phyloP scores from a whole-genome alignment of 2,113 vertebrate genomes.

The Bos taurus region ARS-UCD2.0 NC_037329.1:121384501-121385000 shows the following conservation, averaged over 20 bases:
- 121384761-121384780: slow-evolving; percentile 34
- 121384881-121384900: neutral
- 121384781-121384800: neutral
- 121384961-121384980: neutral
- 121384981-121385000: neutral
- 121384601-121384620: neutral
- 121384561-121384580: slow-evolving; percentile 91
- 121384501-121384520: slow-evolving; percentile 70
- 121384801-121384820: neutral
- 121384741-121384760: slow-evolving; percentile 23
- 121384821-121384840: neutral
- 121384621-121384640: neutral
- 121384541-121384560: slow-evolving; percentile 87
- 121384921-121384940: rapidly evolving
- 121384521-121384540: slow-evolving; percentile 86
- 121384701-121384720: neutral
- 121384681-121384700: neutral
- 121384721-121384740: neutral
- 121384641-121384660: neutral
- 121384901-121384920: neutral
- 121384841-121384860: neutral
- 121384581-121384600: slow-evolving; percentile 75
- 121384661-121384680: neutral
- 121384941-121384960: rapidly evolving
- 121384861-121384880: neutral